Evolutionary conservation across 2,797 vertebrate genomes (phyloP).

Genomic region (Megalops cyprinoides): DNA sequence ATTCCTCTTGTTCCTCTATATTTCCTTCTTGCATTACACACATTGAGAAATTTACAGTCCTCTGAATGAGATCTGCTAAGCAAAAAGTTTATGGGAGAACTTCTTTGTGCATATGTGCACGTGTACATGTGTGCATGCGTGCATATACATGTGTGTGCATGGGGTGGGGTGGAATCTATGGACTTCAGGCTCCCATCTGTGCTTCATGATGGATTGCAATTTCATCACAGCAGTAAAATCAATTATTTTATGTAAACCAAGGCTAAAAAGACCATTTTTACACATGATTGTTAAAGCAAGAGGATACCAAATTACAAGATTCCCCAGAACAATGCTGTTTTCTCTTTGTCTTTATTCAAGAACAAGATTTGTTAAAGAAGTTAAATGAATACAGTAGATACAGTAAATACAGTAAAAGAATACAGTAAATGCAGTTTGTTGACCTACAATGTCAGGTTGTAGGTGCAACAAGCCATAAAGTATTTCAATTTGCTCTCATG

Average conservation of each 20-base stretch:
- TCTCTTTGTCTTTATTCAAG: too few relatives aligned
- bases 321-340: too few relatives aligned
- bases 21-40: conserved; percentile 35
- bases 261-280: too few relatives aligned
- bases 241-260: neutral
- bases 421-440: too few relatives aligned
- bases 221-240: neutral
- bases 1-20: conserved; percentile 28
- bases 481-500: too few relatives aligned
- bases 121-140: neutral
- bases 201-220: neutral
- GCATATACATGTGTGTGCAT: neutral
- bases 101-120: neutral
- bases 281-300: too few relatives aligned
- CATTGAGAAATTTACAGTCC: conserved; percentile 53
- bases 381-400: too few relatives aligned
- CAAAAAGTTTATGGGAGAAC: neutral
- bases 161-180: neutral
- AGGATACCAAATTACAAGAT: too few relatives aligned
- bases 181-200: neutral
- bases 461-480: too few relatives aligned
- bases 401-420: too few relatives aligned
- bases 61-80: conserved; percentile 45
- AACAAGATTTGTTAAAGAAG: too few relatives aligned
- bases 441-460: too few relatives aligned